Evolutionary conservation across 2,888 invertebrate genomes (phyloP), one percentile per base, ranked within the genome.

Genomic region (Eilema depressum): DNA sequence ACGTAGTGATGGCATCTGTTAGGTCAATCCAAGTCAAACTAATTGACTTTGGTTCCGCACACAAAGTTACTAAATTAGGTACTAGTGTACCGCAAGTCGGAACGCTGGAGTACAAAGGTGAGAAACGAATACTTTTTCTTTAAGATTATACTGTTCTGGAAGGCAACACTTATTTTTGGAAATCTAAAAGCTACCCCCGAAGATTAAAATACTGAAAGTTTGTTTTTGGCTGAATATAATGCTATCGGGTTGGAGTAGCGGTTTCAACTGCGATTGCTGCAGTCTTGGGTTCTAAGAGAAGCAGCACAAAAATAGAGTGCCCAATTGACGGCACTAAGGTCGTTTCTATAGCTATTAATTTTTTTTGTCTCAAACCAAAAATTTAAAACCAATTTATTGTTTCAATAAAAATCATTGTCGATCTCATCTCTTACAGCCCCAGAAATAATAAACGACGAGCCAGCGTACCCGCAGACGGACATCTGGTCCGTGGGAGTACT

Each of bases 401-500:
- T 25, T 25, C 12, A 0, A 4, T 17, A 2, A 23, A 26, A 41
- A 23, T 17, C 10, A 2, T 11, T 41, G 10, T 63, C 14, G 79
- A 7, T 25, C 26, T 8, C 2, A 0, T 60, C 63, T 64, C n/a
- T 53, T 10, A 12, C 93, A 96, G 98, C 99, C 11, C 99, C 99
- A 0, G 99, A 99, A 93, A 97, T 99, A 75, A 93, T 99, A 64
- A 97, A 97, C 87, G 98, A 98, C 88, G 99, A 99, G 91, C 97
- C 97, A 10, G 97, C 98, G 47, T 98, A 97, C 91, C 98, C 98
- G 2, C 98, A 98, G 90, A 98, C 98, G 4, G 99, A 99, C 93
- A 97, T 99, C 84, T 99, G 99, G 99, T 97, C 98, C 26, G 96
- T 99, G 66, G 99, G 99, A 68, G 98, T 98, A 17, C 95, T 99